Percentiles rank a stretch among this genome's conserved stretches.
Evolutionary conservation across 2,113 vertebrate species (phyloP).

Genomic region (Bos taurus): DNA sequence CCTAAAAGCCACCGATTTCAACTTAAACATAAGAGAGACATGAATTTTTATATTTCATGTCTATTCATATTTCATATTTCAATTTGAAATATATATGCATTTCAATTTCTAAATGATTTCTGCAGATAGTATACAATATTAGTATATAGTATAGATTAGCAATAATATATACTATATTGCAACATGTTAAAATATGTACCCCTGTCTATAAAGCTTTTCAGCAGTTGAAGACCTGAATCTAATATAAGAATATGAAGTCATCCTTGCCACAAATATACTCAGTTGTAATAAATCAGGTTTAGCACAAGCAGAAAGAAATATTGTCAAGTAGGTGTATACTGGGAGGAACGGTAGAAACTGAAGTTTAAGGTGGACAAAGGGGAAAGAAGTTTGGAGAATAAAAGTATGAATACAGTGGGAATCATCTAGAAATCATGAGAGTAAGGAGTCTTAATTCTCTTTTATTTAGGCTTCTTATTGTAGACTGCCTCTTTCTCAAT

Average conservation of each 20-base stretch:
- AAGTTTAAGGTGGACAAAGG: neutral
- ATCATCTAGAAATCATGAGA: neutral
- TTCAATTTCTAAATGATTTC: conserved; percentile 9
- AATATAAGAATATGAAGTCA: neutral
- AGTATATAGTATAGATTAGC: neutral
- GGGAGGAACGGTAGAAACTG: neutral
- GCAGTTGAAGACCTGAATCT: neutral
- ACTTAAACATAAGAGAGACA: neutral
- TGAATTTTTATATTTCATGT: neutral
- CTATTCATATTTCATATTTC: neutral
- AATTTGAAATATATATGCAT: neutral
- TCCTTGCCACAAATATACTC: neutral
- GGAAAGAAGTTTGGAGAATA: neutral
- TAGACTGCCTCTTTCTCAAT: neutral
- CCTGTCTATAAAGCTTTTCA: conserved; percentile 5
- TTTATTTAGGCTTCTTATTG: neutral
- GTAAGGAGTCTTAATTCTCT: neutral
- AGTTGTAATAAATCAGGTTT: neutral
- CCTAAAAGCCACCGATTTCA: neutral
- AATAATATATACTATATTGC: neutral
- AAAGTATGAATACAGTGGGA: neutral
- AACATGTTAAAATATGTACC: neutral
- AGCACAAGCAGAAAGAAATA: neutral
- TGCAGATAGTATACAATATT: neutral
- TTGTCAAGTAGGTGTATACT: neutral